Conservation (phyloP, 2,113 vertebrate species). For the Empidonax alnorum region DNA sequence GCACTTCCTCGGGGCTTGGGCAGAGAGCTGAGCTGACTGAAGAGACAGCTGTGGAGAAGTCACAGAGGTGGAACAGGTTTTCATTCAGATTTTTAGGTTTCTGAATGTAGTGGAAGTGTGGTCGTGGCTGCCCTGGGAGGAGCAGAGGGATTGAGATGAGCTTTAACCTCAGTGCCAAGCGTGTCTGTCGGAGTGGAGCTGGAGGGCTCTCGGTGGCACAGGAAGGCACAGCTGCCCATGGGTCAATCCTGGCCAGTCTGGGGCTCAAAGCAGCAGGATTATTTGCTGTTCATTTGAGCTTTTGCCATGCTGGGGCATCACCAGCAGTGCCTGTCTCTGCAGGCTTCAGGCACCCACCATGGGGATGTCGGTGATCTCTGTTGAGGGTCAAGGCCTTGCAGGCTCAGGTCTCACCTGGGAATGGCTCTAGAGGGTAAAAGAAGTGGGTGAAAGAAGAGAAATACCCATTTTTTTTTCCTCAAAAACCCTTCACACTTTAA, state of each 20-base stretch:
- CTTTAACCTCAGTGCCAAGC: neutral
- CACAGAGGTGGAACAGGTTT: neutral
- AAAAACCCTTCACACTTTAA: neutral
- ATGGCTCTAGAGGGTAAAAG: neutral
- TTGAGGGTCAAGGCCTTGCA: rapidly evolving
- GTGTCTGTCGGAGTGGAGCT: neutral
- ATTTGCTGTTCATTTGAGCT: rapidly evolving
- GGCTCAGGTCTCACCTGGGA: neutral
- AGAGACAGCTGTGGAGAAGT: neutral
- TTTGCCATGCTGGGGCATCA: neutral
- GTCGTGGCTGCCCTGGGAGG: neutral
- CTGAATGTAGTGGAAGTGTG: neutral
- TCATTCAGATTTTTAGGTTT: neutral
- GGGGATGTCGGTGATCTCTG: neutral
- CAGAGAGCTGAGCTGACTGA: neutral
- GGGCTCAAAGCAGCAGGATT: neutral
- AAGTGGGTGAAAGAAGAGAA: neutral
- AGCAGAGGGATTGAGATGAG: neutral
- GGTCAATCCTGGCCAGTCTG: neutral
- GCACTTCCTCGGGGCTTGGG: neutral
- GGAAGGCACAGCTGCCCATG: neutral
- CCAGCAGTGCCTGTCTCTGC: neutral
- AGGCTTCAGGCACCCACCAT: neutral
- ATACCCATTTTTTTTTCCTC: neutral
- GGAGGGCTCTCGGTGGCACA: rapidly evolving